A percentile compares a stretch with the other conserved stretches of the same genome.
Conservation (phyloP, 1,140 invertebrate species). For the Drosophila oshimai region DNA sequence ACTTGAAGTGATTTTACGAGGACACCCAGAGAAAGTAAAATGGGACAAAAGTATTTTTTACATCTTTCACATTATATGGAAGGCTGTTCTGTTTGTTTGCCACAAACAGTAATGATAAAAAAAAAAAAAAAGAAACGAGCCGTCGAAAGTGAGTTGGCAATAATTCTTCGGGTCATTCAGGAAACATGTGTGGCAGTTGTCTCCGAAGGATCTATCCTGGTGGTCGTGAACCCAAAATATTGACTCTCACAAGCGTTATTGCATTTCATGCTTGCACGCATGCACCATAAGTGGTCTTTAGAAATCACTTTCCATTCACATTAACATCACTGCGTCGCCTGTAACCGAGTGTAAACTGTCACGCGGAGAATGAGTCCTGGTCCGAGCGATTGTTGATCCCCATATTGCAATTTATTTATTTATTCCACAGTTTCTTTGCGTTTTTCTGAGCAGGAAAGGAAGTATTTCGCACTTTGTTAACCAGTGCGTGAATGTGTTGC, state of each 20-base stretch:
- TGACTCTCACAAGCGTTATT: slow-evolving; percentile 36
- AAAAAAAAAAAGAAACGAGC: slow-evolving; percentile 22
- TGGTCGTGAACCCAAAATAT: slow-evolving; percentile 45
- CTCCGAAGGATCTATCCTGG: slow-evolving; percentile 31
- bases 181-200: slow-evolving; percentile 42
- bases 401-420: slow-evolving; percentile 40
- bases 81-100: slow-evolving; percentile 36
- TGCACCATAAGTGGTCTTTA: slow-evolving; percentile 33
- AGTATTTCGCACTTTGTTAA: slow-evolving; percentile 40
- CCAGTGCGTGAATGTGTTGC: slow-evolving; percentile 19
- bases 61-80: slow-evolving; percentile 33
- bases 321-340: slow-evolving; percentile 15
- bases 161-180: slow-evolving; percentile 43
- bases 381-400: slow-evolving; percentile 8
- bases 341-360: slow-evolving; percentile 38
- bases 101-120: slow-evolving; percentile 38
- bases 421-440: slow-evolving; percentile 15
- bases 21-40: slow-evolving; percentile 38
- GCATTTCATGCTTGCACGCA: slow-evolving; percentile 32
- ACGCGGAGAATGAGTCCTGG: slow-evolving; percentile 22
- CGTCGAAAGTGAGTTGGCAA: slow-evolving; percentile 38
- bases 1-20: slow-evolving; percentile 28
- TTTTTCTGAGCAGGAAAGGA: slow-evolving; percentile 25
- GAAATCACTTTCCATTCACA: slow-evolving; percentile 40
- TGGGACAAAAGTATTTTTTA: slow-evolving; percentile 45